phyloP scores from a whole-genome alignment of 1,140 invertebrate species.

The Plodia interpunctella region DNA sequence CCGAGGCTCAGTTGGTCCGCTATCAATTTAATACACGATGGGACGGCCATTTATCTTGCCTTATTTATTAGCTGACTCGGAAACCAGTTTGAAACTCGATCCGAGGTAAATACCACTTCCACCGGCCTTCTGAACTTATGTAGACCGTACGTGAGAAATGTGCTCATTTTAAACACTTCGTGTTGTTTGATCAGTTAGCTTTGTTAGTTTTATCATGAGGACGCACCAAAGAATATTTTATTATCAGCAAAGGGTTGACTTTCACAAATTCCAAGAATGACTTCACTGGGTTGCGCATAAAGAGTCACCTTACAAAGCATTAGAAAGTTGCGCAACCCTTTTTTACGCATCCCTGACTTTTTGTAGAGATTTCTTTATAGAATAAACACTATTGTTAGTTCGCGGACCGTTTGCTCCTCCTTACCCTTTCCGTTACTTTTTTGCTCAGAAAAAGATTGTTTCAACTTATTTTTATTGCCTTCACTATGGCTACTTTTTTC shows the following conservation, averaged over 20 bases:
- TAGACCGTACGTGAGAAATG: slow-evolving; percentile 25
- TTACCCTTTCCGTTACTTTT: slow-evolving; percentile 68
- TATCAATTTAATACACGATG: slow-evolving; percentile 70
- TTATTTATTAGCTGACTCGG: slow-evolving; percentile 70
- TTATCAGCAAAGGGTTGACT: slow-evolving; percentile 43
- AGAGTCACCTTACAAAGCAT: slow-evolving; percentile 64
- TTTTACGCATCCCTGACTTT: slow-evolving; percentile 46
- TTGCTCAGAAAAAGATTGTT: slow-evolving; percentile 37
- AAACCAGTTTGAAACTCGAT: slow-evolving; percentile 57
- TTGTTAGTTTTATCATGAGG: background rate
- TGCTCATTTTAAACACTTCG: slow-evolving; percentile 8
- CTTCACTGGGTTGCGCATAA: slow-evolving; percentile 34
- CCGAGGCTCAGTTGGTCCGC: slow-evolving; percentile 51
- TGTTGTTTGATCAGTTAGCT: background rate
- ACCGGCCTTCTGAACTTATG: slow-evolving; percentile 27
- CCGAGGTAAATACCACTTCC: slow-evolving; percentile 40
- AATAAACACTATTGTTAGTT: slow-evolving; percentile 53
- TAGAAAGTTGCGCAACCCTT: slow-evolving; percentile 75
- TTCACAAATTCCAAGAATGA: slow-evolving; percentile 59
- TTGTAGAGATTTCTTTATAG: slow-evolving; percentile 54
- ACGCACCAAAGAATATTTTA: background rate
- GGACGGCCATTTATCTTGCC: slow-evolving; percentile 70
- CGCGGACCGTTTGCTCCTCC: slow-evolving; percentile 37
- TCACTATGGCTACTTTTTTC: background rate
- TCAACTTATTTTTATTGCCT: slow-evolving; percentile 36